These are phyloP conservation scores for Macropodus opercularis DNA, from an alignment of 2,797 vertebrate species.

Conservation along the genomic window DNA sequence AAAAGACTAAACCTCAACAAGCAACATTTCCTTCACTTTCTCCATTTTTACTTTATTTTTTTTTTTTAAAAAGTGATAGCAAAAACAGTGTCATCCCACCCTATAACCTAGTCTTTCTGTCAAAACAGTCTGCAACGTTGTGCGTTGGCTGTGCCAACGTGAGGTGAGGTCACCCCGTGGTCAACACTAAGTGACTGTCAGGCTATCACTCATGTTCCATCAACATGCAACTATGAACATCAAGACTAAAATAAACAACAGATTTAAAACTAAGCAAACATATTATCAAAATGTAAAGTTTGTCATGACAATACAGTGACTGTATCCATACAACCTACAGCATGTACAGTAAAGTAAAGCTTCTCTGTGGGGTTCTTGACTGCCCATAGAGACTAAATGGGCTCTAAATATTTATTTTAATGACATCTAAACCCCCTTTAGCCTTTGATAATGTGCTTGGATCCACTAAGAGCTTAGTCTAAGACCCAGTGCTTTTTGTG, in stretches of 20 bases:
- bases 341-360: too few species aligned
- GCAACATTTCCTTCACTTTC: too few species aligned
- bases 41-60: not conserved
- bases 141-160: not conserved
- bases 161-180: slow-evolving; percentile 43
- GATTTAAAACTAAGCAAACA: slow-evolving; percentile 4
- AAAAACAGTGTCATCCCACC: not conserved
- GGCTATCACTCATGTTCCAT: slow-evolving; percentile 7
- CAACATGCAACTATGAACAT: slow-evolving; percentile 14
- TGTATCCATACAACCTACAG: too few species aligned
- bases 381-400: slow-evolving; percentile 37
- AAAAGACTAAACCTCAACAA: slow-evolving; percentile 16
- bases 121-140: not conserved
- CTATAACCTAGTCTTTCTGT: slow-evolving; percentile 3
- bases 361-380: slow-evolving; percentile 52
- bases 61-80: not conserved
- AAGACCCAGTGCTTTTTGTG: slow-evolving; percentile 41
- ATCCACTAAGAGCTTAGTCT: slow-evolving; percentile 47
- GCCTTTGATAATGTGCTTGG: slow-evolving; percentile 52
- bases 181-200: slow-evolving; percentile 12
- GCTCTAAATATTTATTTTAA: slow-evolving; percentile 71
- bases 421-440: slow-evolving; percentile 55
- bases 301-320: slow-evolving; percentile 1
- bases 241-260: slow-evolving; percentile 3
- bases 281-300: slow-evolving; percentile 9